phyloP scores from a whole-genome alignment of 2,797 vertebrate species.

The Lepus oiostolus region DNA sequence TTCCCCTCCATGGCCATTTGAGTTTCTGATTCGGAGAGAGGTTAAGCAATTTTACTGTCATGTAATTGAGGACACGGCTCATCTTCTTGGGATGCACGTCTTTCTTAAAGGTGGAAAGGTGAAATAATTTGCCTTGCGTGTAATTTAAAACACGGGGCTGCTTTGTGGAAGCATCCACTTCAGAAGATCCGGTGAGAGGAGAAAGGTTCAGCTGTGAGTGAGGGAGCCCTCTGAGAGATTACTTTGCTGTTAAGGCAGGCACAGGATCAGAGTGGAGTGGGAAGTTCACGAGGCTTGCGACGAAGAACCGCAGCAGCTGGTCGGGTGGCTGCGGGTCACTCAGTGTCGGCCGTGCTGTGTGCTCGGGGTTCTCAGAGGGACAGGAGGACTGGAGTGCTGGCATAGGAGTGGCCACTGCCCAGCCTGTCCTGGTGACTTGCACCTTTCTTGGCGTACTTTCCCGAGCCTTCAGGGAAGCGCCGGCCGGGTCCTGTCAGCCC shows the following conservation, averaged over 20 bases:
- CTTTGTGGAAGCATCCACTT: conserved; percentile 48
- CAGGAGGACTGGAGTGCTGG: background rate
- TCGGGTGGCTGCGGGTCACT: background rate
- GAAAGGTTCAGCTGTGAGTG: conserved; percentile 41
- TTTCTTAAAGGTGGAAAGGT: conserved; percentile 36
- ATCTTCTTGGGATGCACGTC: background rate
- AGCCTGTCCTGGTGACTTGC: background rate
- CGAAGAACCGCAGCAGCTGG: background rate
- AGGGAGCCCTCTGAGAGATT: conserved; percentile 55
- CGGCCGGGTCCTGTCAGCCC: no score
- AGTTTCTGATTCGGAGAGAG: background rate
- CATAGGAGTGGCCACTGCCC: background rate
- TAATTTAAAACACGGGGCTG: background rate
- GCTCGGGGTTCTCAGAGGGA: background rate
- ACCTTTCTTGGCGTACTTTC: background rate
- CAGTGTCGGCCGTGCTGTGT: background rate
- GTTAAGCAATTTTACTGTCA: background rate
- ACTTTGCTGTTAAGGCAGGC: conserved; percentile 45
- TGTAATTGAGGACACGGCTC: background rate
- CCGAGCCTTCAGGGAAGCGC: background rate
- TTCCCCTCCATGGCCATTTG: background rate
- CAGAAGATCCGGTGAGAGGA: conserved; percentile 10
- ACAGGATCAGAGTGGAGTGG: background rate
- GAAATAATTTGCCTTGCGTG: background rate
- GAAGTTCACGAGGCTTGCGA: background rate